Conservation (phyloP, 1,140 invertebrate species). For the Anagrus nilaparvatae region DNA sequence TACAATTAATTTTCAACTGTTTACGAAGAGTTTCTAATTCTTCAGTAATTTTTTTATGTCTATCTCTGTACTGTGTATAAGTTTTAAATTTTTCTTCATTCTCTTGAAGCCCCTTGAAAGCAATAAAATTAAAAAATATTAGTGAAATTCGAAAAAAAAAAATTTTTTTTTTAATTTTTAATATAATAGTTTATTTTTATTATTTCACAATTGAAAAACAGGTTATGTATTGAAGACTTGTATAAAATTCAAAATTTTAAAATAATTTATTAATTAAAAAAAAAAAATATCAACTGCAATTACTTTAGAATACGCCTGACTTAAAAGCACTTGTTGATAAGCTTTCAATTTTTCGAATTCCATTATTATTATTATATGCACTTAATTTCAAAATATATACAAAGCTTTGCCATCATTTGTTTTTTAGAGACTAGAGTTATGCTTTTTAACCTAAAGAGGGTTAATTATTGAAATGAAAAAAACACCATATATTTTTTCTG, state of each 20-base stretch:
- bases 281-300: neutral
- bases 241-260: constrained; percentile 8
- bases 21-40: constrained; percentile 30
- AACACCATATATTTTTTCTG: no score
- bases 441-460: no score
- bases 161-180: no score
- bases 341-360: constrained; percentile 4
- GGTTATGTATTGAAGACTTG: constrained; percentile 30
- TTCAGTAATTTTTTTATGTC: constrained; percentile 33
- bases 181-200: no score
- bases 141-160: no score
- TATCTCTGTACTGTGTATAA: constrained; percentile 31
- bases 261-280: neutral
- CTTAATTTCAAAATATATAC: neutral
- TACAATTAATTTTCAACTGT: constrained; percentile 38
- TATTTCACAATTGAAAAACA: no score
- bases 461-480: no score
- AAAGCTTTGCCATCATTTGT: neutral
- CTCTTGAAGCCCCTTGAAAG: constrained; percentile 26
- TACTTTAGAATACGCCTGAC: constrained; percentile 12
- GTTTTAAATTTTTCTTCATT: constrained; percentile 29
- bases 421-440: no score
- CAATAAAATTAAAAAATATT: neutral
- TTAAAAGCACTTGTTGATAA: constrained; percentile 7
- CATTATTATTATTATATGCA: constrained; percentile 8